These are phyloP conservation scores for Oncorhynchus keta DNA, from an alignment of 2,113 vertebrate species.

Conservation along the genomic window DNA sequence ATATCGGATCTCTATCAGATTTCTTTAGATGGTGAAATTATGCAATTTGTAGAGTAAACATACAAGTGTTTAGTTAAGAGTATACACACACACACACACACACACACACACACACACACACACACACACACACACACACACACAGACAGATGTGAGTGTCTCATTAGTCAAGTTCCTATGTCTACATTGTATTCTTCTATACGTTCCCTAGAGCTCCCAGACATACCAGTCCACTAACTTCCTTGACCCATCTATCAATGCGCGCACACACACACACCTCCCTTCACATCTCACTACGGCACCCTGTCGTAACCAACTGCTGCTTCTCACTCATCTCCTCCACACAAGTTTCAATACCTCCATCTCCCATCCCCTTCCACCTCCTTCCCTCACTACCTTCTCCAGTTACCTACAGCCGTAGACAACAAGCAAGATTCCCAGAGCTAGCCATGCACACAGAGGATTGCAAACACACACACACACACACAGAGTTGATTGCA, in stretches of 20 bases:
- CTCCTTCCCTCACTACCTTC: conserved; percentile 21
- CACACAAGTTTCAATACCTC: conserved; percentile 62
- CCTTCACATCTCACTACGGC: not conserved
- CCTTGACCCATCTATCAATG: conserved; percentile 1
- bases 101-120: no score
- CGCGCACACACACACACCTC: conserved; percentile 10
- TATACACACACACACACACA: not conserved
- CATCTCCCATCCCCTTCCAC: conserved; percentile 43
- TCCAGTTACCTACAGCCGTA: conserved; percentile 29
- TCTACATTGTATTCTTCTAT: conserved; percentile 5
- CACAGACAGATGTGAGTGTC: not conserved
- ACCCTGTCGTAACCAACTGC: conserved; percentile 55
- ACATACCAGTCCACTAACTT: conserved; percentile 47
- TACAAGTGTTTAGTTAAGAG: not conserved
- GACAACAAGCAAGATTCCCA: conserved; percentile 22
- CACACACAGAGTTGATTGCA: not conserved
- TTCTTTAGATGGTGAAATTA: conserved; percentile 16
- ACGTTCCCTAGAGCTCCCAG: conserved; percentile 48
- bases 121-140: no score
- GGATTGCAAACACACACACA: not conserved
- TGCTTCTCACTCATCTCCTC: conserved; percentile 71
- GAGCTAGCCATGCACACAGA: not conserved
- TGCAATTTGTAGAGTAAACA: conserved; percentile 24
- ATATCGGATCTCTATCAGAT: conserved; percentile 26
- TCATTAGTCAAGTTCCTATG: conserved; percentile 8